phyloP scores from a whole-genome alignment of 2,113 vertebrate species.

The Mirounga angustirostris region DNA sequence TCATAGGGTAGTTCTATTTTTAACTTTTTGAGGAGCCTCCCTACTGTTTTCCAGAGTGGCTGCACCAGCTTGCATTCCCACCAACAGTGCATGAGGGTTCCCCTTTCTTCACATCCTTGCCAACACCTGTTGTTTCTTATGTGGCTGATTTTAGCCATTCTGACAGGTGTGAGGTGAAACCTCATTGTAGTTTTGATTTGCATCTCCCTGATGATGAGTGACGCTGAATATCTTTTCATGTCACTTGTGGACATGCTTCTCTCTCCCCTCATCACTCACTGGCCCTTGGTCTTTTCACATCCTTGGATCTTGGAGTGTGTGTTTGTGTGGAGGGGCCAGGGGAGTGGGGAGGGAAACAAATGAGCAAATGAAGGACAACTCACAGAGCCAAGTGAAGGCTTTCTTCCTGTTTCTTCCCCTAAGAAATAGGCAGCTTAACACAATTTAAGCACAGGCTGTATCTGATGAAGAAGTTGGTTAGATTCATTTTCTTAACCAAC shows the following conservation, averaged over 20 bases:
- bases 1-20: background rate
- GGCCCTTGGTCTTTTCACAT: background rate
- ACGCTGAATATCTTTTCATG: background rate
- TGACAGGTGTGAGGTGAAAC: background rate
- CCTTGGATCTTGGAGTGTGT: background rate
- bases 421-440: constrained; percentile 61
- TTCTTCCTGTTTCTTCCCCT: constrained; percentile 21
- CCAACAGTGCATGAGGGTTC: background rate
- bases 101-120: background rate
- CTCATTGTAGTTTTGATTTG: background rate
- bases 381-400: background rate
- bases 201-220: background rate
- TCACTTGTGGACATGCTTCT: background rate
- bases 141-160: background rate
- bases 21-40: background rate
- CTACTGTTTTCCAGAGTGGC: background rate
- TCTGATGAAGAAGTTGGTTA: constrained; percentile 64
- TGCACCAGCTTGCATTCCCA: background rate
- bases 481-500: constrained; percentile 82
- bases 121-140: background rate
- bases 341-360: background rate
- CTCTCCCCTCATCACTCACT: background rate
- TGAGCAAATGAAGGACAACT: background rate
- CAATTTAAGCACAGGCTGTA: constrained; percentile 67
- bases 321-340: background rate